Conservation (phyloP, 2,797 vertebrate species). For the Pachyuromys duprasi region DNA sequence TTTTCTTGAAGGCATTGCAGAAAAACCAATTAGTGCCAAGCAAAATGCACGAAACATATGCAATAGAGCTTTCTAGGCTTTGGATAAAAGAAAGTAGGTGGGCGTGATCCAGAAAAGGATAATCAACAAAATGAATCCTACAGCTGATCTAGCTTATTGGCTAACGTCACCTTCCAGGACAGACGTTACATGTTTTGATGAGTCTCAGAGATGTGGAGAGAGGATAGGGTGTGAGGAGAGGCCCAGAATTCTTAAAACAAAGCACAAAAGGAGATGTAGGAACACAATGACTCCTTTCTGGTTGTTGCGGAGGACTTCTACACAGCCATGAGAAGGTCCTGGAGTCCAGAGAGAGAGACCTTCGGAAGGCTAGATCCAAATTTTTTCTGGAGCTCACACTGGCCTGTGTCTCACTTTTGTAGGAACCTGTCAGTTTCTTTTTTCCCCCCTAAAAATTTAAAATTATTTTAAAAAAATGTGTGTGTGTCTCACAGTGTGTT, state of each 20-base stretch:
- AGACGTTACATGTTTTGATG: neutral
- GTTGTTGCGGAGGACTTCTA: neutral
- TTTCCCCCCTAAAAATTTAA: neutral
- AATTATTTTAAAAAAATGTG: neutral
- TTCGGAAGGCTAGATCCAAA: neutral
- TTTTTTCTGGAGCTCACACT: neutral
- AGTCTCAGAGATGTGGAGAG: neutral
- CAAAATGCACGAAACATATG: neutral
- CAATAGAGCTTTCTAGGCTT: neutral
- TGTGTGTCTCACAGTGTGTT: neutral
- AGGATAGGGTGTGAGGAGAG: neutral
- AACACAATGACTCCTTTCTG: neutral
- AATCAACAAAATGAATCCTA: neutral
- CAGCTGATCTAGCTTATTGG: neutral
- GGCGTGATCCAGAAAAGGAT: neutral
- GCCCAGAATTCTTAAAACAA: neutral
- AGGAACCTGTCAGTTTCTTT: neutral
- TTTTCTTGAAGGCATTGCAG: neutral
- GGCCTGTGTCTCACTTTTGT: neutral
- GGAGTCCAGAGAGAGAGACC: neutral
- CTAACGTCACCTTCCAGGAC: neutral
- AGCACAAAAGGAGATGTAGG: neutral
- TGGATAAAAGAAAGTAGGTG: neutral
- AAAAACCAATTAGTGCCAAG: neutral
- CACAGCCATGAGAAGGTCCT: neutral